Conservation (phyloP, 1,140 invertebrate species). For the Anastatus disparis region DNA sequence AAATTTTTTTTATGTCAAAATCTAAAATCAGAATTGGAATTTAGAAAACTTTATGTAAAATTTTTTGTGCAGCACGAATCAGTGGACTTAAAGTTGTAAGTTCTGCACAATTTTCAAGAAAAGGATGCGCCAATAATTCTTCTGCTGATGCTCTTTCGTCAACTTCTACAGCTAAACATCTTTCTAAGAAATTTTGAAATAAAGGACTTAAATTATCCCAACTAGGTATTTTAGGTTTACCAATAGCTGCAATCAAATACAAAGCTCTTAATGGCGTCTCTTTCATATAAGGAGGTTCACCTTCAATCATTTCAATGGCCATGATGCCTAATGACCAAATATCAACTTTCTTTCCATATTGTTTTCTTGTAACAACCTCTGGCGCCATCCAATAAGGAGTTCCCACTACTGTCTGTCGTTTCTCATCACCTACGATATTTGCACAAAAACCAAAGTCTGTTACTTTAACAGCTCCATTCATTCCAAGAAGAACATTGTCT, state of each 20-base stretch:
- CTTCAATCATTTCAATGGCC: conserved; percentile 99
- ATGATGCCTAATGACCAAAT: conserved; percentile 97
- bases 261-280: conserved; percentile 93
- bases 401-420: conserved; percentile 95
- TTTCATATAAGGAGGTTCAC: conserved; percentile 78
- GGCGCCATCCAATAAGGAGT: conserved; percentile 88
- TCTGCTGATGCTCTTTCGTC: conserved; percentile 85
- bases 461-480: conserved; percentile 96
- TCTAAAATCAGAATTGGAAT: conserved; percentile 6
- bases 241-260: conserved; percentile 95
- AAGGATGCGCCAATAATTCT: conserved; percentile 88
- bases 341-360: conserved; percentile 92
- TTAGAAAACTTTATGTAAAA: conserved; percentile 72
- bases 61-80: conserved; percentile 88
- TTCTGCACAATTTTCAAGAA: conserved; percentile 87
- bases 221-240: conserved; percentile 88
- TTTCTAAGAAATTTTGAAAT: conserved; percentile 87
- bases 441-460: conserved; percentile 99
- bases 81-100: conserved; percentile 87
- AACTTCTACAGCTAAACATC: conserved; percentile 93
- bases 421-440: conserved; percentile 90
- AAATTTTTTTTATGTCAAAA: conserved; percentile 9
- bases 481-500: conserved; percentile 95
- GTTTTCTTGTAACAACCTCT: conserved; percentile 87
- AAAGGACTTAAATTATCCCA: conserved; percentile 82